A percentile compares a stretch with the other conserved stretches of the same genome.
Conservation (phyloP, 2,113 vertebrate genomes). For the Gallinago jamesoni region DNA sequence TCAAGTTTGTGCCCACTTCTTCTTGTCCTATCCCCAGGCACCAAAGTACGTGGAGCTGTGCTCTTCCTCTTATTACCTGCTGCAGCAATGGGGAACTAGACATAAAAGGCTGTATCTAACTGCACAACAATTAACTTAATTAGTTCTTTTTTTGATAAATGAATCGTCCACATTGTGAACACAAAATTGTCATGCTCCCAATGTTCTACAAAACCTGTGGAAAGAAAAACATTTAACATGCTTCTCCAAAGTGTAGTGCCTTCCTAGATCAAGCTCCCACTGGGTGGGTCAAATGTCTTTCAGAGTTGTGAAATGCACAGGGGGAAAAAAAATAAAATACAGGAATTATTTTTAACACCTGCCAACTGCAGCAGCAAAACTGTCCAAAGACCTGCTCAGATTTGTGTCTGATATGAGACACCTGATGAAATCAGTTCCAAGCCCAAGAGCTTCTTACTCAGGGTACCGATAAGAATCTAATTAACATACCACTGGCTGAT, state of each 20-base stretch:
- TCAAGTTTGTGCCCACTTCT: no score
- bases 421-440: not conserved
- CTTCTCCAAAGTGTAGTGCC: not conserved
- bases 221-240: not conserved
- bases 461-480: not conserved
- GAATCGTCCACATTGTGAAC: not conserved
- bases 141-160: not conserved
- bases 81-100: not conserved
- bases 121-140: not conserved
- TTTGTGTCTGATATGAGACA: not conserved
- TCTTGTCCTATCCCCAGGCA: no score
- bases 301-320: not conserved
- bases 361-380: not conserved
- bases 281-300: not conserved
- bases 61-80: not conserved
- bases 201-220: not conserved
- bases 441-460: not conserved
- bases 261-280: not conserved
- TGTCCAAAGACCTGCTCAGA: not conserved
- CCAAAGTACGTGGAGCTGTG: not conserved
- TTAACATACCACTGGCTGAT: not conserved
- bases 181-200: not conserved
- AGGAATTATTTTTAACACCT: not conserved
- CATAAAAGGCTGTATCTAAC: not conserved
- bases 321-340: fast-evolving